Conservation (phyloP, 2,113 vertebrate genomes). For the Heterochromis multidens region DNA sequence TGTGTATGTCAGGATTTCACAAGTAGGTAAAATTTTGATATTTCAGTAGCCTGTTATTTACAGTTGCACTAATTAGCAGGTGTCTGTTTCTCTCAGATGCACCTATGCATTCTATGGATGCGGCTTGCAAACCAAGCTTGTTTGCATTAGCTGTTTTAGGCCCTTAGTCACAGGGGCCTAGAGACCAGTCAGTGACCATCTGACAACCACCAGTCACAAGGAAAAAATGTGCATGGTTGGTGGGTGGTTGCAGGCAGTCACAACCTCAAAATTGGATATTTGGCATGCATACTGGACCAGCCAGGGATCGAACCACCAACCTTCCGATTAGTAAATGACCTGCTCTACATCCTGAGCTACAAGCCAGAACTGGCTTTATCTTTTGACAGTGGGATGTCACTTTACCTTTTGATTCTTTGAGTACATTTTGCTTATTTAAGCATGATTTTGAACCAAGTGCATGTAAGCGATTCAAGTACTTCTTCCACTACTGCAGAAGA, state of each 20-base stretch:
- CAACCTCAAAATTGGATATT: no score
- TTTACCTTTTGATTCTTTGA: neutral
- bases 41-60: neutral
- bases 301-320: no score
- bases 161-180: neutral
- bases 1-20: no score
- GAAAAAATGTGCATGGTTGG: no score
- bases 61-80: neutral
- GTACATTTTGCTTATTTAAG: neutral
- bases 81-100: neutral
- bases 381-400: neutral
- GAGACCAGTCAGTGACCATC: neutral
- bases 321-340: no score
- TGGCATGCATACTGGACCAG: no score
- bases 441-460: neutral
- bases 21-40: no score
- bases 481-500: neutral
- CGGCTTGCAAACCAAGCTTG: neutral
- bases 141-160: neutral
- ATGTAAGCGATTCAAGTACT: neutral
- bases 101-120: neutral
- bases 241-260: neutral
- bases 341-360: no score
- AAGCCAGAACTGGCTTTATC: no score
- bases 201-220: neutral